Evolutionary conservation across 1,140 invertebrate species (phyloP).

Genomic region (Oryzaephilus surinamensis): DNA sequence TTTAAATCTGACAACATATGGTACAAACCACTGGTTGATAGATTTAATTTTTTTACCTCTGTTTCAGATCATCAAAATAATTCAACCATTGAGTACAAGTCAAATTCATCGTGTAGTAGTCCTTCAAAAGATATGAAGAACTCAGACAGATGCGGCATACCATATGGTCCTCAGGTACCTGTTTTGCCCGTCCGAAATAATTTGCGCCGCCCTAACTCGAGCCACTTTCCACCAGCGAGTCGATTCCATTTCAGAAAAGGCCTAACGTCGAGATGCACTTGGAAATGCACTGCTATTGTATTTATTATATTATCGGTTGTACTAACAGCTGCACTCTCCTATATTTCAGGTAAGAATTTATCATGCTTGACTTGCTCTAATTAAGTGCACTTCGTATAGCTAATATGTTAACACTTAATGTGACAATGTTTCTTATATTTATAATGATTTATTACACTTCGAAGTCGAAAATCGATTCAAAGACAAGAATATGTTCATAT

Average conservation of each 20-base stretch:
- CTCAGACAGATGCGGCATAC: constrained; percentile 56
- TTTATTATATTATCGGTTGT: constrained; percentile 73
- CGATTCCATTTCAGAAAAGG: constrained; percentile 83
- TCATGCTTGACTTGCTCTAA: too few relatives aligned
- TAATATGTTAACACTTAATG: too few relatives aligned
- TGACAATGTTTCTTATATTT: too few relatives aligned
- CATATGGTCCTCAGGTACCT: constrained; percentile 55
- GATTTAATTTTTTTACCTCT: not conserved
- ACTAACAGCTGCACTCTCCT: constrained; percentile 69
- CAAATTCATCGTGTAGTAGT: constrained; percentile 70
- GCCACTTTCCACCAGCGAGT: constrained; percentile 49
- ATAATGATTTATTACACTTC: too few relatives aligned
- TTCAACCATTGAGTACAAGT: constrained; percentile 78
- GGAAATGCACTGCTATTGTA: constrained; percentile 80
- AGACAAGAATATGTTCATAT: too few relatives aligned
- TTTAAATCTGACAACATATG: too few relatives aligned
- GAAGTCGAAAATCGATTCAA: too few relatives aligned
- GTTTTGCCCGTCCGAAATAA: constrained; percentile 65
- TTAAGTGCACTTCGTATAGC: too few relatives aligned
- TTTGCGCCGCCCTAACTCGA: constrained; percentile 48
- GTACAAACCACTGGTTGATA: too few relatives aligned
- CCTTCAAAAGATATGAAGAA: constrained; percentile 62
- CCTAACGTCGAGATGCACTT: constrained; percentile 73
- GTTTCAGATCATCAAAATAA: constrained; percentile 75
- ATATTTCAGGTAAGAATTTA: constrained; percentile 72